Base-by-base conservation (phyloP, 2,888 invertebrate species). In the Myopa testacea region DNA sequence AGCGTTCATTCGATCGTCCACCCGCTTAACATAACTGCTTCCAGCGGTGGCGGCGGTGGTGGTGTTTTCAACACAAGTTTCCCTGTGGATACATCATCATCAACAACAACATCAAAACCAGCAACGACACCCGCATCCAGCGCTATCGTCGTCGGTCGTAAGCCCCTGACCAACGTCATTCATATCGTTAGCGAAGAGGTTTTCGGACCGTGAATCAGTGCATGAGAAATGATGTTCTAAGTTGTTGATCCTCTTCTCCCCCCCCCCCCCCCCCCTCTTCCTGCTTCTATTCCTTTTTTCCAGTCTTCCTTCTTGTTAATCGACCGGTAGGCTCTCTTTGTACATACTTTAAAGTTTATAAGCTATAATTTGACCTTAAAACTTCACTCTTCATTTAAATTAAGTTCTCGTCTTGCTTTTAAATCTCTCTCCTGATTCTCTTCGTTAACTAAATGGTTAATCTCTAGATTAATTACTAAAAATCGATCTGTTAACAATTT, bases 131-230 rank as follows among this genome's bases (percentile, higher is more conserved):
- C 79, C 81, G 82, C 80, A 80, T 83, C 76, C n/a, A 79, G 71
- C 74, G 80, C 77, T 75, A 52, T 75, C 38, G 80, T 82, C 55
- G 16, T n/a, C 5, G 50, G 65, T 26, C 62, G 63, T 5, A 77
- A 76, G 62, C 80, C 77, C 72, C 76, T 82, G 78, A 62, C 68
- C 67, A 87, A 87, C 83, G 87, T 87, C 77, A 86, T 87, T 82
- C 87, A 87, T 76, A 87, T 87, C 82, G 87, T 87, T 71, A 86
- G 85, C 80, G 87, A 87, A 79, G 86, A 87, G 78, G 84, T 87
- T 81, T 76, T 71, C 82, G 80, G 84, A 45, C 70, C 76, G 50
- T 75, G 19, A 75, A 55, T 19, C 14, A 50, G 45, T 5, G 8
- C n/a, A 45, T 6, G 38, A 10, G 37, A 65, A 37, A 14, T 7